Base-by-base conservation (phyloP, 2,888 invertebrate species). In the Omphaloscelis lunosa region DNA sequence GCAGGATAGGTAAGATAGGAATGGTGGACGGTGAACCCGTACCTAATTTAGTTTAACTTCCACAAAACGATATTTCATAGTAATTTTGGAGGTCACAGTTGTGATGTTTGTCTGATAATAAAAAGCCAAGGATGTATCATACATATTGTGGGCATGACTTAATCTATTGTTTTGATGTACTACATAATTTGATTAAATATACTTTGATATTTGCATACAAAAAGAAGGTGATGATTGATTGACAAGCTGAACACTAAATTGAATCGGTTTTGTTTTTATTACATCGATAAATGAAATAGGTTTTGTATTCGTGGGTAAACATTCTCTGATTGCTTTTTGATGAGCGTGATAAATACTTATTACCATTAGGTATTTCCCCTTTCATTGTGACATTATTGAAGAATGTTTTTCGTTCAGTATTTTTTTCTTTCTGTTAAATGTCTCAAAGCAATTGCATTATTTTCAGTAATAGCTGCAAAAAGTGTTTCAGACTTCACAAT, bases 261-360 rank as follows among this genome's bases (percentile, higher is more conserved):
- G 27, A 12, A 1, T 20, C 20, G 1, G n/a, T 12, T 73, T 66
- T 56, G 11, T 17, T 39, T 58, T 79, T 67, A 45, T 62, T 72
- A 41, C 8, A 45, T 45, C 23, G 27, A 66, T 6, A 45, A 73
- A 34, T 23, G 27, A 34, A 72, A 80, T 45, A 66, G 15, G 17
- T 41, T 65, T 72, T 51, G 5, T 45, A 65, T 65, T 79, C 15
- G 20, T n/a, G 23, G 11, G 45, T 77, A 82, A 70, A 61, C 9
- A 68, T 23, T 34, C 6, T 27, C n/a, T 34, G 27, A 82, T 75
- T 82, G 56, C 15, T 34, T 75, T 79, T 68, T 82, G 75, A 82
- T 63, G 75, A 66, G 65, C 73, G 80, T 65, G 80, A 41, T 58
- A 34, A 20, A 34, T 5, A 53, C 23, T 51, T 65, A 20, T 72